phyloP scores from a whole-genome alignment of 1,140 invertebrate species.

The Drosophila tropicalis region DNA sequence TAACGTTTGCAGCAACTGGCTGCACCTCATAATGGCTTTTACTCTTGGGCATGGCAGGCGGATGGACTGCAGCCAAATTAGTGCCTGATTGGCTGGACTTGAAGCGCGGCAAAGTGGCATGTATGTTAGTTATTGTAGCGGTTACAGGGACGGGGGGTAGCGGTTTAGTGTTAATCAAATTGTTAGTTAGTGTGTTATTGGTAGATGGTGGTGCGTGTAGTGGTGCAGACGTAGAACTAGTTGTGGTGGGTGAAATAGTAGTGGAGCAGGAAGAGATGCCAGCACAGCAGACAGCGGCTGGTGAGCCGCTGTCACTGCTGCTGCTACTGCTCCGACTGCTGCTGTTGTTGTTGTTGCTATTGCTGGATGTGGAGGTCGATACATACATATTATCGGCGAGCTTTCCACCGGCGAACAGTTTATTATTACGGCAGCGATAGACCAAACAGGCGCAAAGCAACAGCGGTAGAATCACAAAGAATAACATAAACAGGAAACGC shows the following conservation, averaged over 20 bases:
- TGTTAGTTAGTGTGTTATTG: slow-evolving; percentile 25
- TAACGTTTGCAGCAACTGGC: slow-evolving; percentile 6
- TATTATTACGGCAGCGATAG: slow-evolving; percentile 89
- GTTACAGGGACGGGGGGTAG: slow-evolving; percentile 29
- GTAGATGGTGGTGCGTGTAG: not conserved
- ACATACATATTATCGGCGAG: slow-evolving; percentile 89
- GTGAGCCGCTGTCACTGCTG: slow-evolving; percentile 44
- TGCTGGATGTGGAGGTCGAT: slow-evolving; percentile 83
- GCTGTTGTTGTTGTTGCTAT: slow-evolving; percentile 42
- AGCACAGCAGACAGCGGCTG: slow-evolving; percentile 30
- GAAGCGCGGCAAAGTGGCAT: slow-evolving; percentile 57
- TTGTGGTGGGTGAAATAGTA: slow-evolving; percentile 47
- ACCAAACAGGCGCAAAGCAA: slow-evolving; percentile 87
- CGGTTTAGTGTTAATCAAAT: slow-evolving; percentile 4
- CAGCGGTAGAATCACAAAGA: slow-evolving; percentile 91
- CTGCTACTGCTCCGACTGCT: slow-evolving; percentile 48
- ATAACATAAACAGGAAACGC: slow-evolving; percentile 91
- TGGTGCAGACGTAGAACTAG: slow-evolving; percentile 42
- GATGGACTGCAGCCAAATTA: slow-evolving; percentile 53
- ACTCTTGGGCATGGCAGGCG: slow-evolving; percentile 68
- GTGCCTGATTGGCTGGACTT: slow-evolving; percentile 34
- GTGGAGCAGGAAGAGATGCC: slow-evolving; percentile 41
- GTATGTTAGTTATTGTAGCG: slow-evolving; percentile 74
- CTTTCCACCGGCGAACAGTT: slow-evolving; percentile 86
- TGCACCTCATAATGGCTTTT: slow-evolving; percentile 60